Base-by-base conservation (phyloP, 2,888 invertebrate species). In the Syritta pipiens region DNA sequence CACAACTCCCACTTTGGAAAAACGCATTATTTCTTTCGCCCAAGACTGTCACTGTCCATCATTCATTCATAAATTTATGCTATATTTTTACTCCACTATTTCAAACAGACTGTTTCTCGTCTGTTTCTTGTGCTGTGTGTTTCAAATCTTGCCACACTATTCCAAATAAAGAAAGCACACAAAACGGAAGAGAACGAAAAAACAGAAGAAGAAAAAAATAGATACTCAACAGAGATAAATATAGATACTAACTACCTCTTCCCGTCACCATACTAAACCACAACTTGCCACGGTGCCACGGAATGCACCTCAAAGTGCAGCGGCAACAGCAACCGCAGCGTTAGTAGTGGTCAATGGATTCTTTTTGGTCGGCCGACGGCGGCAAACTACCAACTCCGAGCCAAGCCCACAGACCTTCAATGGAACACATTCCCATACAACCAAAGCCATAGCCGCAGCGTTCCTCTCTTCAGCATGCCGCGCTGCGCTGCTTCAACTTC, bases 41-140 rank as follows among this genome's bases (percentile, higher is more conserved):
- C n/a, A n/a, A n/a, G n/a, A 63, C 28, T 63, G 53, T 60, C 26
- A 22, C 6, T 7, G 7, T 14, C 2, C 3, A 57, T 48, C 7
- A 48, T 46, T 63, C 76, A 76, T 76, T 76, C 76, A 76, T 76
- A 63, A 76, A 63, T 57, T 44, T 57, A 63, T 59, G 12, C 48
- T 10, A 37, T 7, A 51, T 19, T 49, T 63, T 57, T 63, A 69
- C 63, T 69, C 49, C 42, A 51, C 24, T 32, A 35, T 37, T 60
- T 20, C 55, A 49, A 4, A 26, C 17, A 10, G n/a, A 0, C 12
- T 30, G 17, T 46, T 20, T 20, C 40, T 57, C 44, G 10, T 20
- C 14, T 20, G n/a, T 24, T 20, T 35, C 42, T 22, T 51, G 57
- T 57, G 55, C 55, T 40, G 3, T 17, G 53, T 67, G 48, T 62